phyloP scores from a whole-genome alignment of 2,113 vertebrate genomes.

The Lamprologus tigripictilis region DNA sequence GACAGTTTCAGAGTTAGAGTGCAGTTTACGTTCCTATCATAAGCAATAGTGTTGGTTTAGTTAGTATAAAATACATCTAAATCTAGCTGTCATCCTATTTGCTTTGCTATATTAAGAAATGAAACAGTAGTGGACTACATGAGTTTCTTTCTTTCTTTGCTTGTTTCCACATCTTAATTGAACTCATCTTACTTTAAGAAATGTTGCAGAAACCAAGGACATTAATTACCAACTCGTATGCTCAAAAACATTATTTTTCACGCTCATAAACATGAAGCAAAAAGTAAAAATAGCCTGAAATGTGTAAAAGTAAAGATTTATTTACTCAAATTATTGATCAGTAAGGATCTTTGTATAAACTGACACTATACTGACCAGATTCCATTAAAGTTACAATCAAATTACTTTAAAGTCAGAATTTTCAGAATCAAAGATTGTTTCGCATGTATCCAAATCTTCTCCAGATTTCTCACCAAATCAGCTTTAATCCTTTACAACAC shows the following conservation, averaged over 20 bases:
- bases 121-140: neutral
- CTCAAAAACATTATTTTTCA: neutral
- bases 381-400: neutral
- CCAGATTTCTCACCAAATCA: neutral
- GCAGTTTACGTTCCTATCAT: neutral
- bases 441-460: neutral
- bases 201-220: neutral
- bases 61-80: neutral
- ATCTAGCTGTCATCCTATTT: neutral
- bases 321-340: neutral
- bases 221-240: rapidly evolving
- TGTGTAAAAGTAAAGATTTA: neutral
- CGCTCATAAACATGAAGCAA: neutral
- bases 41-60: neutral
- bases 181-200: neutral
- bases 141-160: neutral
- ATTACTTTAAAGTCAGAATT: neutral
- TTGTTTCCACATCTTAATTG: neutral
- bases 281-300: neutral
- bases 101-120: neutral
- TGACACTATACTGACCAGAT: neutral
- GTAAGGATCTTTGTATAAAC: neutral
- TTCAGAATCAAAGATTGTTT: neutral
- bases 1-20: neutral
- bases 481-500: neutral